Percentiles rank a stretch among this genome's conserved stretches.
Evolutionary conservation across 92 coral and sea anemone genomes (phyloP).

Genomic region (Umimayanthus kanabou): DNA sequence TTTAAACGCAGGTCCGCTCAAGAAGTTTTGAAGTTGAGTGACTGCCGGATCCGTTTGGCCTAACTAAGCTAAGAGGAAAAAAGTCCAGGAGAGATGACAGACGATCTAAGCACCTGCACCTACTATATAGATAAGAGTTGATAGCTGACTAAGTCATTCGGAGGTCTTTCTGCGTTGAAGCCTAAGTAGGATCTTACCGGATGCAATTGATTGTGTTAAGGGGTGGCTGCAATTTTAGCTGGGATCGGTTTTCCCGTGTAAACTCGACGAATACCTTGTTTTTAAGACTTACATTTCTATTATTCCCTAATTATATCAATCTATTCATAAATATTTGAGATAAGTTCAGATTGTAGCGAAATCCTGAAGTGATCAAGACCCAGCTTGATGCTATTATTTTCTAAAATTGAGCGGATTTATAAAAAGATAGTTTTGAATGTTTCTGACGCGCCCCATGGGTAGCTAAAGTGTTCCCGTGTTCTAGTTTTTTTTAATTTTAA

Average conservation of each 20-base stretch:
- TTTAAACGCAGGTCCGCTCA: too few species aligned
- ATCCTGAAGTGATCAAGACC: background rate
- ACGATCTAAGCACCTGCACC: background rate
- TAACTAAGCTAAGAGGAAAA: too few species aligned
- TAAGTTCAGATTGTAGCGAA: background rate
- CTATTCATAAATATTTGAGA: too few species aligned
- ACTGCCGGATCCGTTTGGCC: too few species aligned
- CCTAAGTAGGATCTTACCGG: background rate
- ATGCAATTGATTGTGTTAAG: background rate
- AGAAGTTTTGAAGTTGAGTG: too few species aligned
- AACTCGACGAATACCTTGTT: background rate
- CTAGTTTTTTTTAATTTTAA: too few species aligned
- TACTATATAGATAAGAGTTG: too few species aligned
- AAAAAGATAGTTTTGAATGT: background rate
- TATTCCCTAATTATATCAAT: background rate
- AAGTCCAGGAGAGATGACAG: background rate
- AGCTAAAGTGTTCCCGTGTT: background rate
- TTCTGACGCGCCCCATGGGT: background rate
- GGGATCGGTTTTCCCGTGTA: background rate
- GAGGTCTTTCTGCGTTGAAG: background rate
- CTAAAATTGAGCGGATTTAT: background rate
- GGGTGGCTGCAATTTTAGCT: background rate
- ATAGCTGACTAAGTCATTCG: background rate
- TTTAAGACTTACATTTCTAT: too few species aligned
- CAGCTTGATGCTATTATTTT: background rate